Evolutionary conservation across 2,888 invertebrate species (phyloP).

Genomic region (Conomelus anceps): DNA sequence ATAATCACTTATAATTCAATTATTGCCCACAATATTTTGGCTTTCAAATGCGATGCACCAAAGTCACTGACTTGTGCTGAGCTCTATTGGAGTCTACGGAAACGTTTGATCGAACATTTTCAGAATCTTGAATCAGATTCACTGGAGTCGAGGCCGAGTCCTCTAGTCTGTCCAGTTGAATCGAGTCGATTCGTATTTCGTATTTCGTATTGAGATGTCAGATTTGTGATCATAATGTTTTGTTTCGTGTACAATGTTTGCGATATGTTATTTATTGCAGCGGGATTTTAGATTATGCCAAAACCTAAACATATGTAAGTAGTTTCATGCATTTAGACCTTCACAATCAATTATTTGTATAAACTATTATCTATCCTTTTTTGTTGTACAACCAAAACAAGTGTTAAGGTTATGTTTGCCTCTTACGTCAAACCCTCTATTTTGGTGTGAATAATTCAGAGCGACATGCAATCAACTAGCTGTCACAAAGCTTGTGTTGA

Average conservation of each 20-base stretch:
- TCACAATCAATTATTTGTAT: neutral
- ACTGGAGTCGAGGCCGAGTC: neutral
- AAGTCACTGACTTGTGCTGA: neutral
- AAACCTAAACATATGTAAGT: conserved; percentile 26
- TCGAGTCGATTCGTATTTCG: neutral
- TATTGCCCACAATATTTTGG: too few species aligned
- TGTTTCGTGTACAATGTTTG: conserved; percentile 15
- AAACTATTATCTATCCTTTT: neutral
- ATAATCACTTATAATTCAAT: too few species aligned
- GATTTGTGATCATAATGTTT: neutral
- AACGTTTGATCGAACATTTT: neutral
- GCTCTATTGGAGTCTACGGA: neutral
- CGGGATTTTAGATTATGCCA: conserved; percentile 26
- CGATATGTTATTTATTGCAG: conserved; percentile 8
- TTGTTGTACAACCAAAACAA: neutral
- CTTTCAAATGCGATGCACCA: neutral
- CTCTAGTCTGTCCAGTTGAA: neutral
- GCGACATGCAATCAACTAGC: neutral
- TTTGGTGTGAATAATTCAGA: neutral
- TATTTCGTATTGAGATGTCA: neutral
- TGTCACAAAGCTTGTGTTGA: neutral
- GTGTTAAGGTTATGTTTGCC: conserved; percentile 14
- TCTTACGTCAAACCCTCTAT: conserved; percentile 19
- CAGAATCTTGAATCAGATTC: neutral
- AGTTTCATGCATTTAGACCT: neutral